A percentile compares a stretch with the other conserved stretches of the same genome.
Conservation (phyloP, 2,113 vertebrate species). For the Miniopterus natalensis region DNA sequence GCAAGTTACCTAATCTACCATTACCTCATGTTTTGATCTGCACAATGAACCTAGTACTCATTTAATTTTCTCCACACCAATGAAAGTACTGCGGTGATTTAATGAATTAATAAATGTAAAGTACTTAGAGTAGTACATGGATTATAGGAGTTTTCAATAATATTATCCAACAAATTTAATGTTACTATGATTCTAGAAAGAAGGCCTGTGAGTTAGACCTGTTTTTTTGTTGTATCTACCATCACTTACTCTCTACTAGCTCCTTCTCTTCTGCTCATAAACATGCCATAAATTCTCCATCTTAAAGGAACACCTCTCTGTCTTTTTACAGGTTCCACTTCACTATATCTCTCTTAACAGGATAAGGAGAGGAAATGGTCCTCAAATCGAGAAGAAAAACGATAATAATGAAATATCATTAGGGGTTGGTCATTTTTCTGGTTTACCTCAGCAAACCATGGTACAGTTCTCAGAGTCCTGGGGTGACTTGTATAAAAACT, state of each 20-base stretch:
- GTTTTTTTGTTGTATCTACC: background rate
- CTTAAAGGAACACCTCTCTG: background rate
- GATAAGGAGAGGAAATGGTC: background rate
- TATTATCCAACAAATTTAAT: background rate
- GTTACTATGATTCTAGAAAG: background rate
- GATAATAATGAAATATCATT: background rate
- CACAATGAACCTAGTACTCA: background rate
- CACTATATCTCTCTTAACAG: background rate
- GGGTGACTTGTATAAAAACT: background rate
- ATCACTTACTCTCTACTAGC: background rate
- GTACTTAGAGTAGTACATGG: background rate
- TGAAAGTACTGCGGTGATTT: background rate
- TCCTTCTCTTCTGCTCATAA: background rate
- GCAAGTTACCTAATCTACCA: background rate
- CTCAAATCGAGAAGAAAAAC: background rate
- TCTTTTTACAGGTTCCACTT: background rate
- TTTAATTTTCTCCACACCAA: background rate
- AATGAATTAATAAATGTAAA: background rate
- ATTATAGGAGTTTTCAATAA: background rate
- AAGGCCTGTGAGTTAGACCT: background rate
- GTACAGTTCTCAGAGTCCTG: background rate
- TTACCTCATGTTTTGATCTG: background rate
- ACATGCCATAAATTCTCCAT: background rate
- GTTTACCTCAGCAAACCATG: background rate
- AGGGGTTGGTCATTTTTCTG: background rate